Evolutionary conservation across 2,113 vertebrate species (phyloP).

Genomic region (Coregonus clupeaformis): DNA sequence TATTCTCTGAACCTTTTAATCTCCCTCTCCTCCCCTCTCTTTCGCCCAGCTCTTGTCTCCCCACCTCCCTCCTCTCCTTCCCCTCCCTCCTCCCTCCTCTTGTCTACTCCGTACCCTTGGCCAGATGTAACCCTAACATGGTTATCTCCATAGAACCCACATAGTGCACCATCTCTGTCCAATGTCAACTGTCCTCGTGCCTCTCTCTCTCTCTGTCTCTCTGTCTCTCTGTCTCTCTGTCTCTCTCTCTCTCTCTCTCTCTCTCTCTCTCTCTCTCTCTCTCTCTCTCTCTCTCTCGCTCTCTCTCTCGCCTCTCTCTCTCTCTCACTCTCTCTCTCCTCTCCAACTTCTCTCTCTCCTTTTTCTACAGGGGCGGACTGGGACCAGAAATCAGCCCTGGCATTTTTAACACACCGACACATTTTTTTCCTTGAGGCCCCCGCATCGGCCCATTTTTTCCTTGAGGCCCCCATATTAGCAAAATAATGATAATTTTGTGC

Average conservation of each 20-base stretch:
- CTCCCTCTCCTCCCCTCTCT: not conserved
- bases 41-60: not conserved
- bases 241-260: not conserved
- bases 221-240: not conserved
- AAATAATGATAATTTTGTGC: too few species aligned
- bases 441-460: too few species aligned
- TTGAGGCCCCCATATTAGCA: too few species aligned
- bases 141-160: conserved; percentile 9
- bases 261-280: not conserved
- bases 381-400: too few species aligned
- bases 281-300: not conserved
- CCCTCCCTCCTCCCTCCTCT: not conserved
- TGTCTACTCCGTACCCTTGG: not conserved
- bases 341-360: too few species aligned
- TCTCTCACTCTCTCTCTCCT: conserved; percentile 2
- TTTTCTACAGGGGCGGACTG: too few species aligned
- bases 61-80: not conserved
- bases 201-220: not conserved
- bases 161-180: not conserved
- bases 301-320: not conserved
- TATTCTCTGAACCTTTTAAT: not conserved
- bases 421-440: too few species aligned
- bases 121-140: conserved; percentile 5
- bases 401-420: too few species aligned
- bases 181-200: not conserved